Conservation (phyloP, 2,797 vertebrate species). For the Linurgus olivaceus region DNA sequence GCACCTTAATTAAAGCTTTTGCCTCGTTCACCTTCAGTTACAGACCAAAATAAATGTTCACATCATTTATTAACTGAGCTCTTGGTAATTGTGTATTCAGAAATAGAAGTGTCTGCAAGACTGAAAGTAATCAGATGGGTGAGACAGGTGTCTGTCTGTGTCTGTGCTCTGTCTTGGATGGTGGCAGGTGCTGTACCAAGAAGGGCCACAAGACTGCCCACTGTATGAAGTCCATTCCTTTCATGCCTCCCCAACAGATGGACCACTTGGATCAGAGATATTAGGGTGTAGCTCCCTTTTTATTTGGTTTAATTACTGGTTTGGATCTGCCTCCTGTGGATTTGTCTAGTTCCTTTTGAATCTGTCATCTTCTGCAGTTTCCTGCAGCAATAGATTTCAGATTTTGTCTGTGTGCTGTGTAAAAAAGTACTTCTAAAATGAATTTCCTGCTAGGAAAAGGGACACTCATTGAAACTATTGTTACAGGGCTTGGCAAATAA, state of each 20-base stretch:
- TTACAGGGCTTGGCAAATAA: neutral
- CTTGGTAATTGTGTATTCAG: neutral
- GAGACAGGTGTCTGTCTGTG: neutral
- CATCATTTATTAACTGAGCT: neutral
- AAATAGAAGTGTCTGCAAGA: neutral
- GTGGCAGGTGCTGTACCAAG: neutral
- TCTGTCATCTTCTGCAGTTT: neutral
- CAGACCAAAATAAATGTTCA: neutral
- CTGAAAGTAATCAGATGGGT: neutral
- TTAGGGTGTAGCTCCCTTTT: neutral
- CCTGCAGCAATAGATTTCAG: neutral
- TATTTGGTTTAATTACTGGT: neutral
- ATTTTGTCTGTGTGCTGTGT: neutral
- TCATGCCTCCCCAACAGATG: neutral
- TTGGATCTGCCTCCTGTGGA: neutral
- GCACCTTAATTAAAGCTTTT: neutral
- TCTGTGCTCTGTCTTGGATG: accelerated
- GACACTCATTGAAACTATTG: neutral
- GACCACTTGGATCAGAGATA: neutral
- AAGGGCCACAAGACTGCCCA: neutral
- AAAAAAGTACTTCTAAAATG: neutral
- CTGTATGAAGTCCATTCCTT: neutral
- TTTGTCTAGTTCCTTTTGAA: neutral
- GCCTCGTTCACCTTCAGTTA: neutral
- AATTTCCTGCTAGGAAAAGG: neutral